A percentile compares a stretch with the other conserved stretches of the same genome.
These are phyloP conservation scores for Lucinisca nassula DNA, from an alignment of 2,888 invertebrate genomes.

Conservation along the genomic window DNA sequence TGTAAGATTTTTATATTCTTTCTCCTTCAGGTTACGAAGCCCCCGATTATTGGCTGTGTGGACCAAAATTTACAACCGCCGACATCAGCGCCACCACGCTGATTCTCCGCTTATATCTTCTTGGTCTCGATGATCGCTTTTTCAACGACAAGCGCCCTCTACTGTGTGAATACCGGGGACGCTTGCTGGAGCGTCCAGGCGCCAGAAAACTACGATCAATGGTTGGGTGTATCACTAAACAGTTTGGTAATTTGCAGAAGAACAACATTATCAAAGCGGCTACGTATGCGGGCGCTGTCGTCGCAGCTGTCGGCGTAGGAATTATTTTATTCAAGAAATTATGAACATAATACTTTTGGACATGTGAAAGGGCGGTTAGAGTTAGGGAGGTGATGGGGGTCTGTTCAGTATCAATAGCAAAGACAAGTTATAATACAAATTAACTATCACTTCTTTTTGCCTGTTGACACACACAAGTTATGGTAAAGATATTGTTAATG, in stretches of 20 bases:
- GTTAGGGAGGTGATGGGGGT: too few relatives aligned
- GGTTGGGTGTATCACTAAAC: background rate
- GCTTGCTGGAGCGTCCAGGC: slow-evolving; percentile 48
- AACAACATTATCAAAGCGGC: background rate
- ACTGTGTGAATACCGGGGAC: slow-evolving; percentile 66
- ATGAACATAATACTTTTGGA: too few relatives aligned
- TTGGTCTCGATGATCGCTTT: slow-evolving; percentile 74
- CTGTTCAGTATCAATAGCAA: too few relatives aligned
- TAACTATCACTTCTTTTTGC: too few relatives aligned
- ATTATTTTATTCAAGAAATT: background rate
- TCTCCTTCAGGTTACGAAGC: slow-evolving; percentile 52
- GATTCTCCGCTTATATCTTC: slow-evolving; percentile 67
- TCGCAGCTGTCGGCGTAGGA: background rate
- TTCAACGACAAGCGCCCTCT: slow-evolving; percentile 73
- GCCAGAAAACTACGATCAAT: slow-evolving; percentile 25
- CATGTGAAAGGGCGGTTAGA: too few relatives aligned
- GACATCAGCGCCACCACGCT: slow-evolving; percentile 75
- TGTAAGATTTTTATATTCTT: too few relatives aligned
- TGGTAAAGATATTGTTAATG: too few relatives aligned
- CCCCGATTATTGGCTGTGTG: slow-evolving; percentile 76
- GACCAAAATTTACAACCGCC: slow-evolving; percentile 77
- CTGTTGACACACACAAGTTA: too few relatives aligned
- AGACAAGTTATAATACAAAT: too few relatives aligned
- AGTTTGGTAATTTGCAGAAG: too few relatives aligned
- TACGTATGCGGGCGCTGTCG: background rate